Percentiles rank a stretch among this genome's conserved stretches.
Evolutionary conservation across 64 coral and sea anemone species (phyloP).

Genomic region (Anthopleura sola): DNA sequence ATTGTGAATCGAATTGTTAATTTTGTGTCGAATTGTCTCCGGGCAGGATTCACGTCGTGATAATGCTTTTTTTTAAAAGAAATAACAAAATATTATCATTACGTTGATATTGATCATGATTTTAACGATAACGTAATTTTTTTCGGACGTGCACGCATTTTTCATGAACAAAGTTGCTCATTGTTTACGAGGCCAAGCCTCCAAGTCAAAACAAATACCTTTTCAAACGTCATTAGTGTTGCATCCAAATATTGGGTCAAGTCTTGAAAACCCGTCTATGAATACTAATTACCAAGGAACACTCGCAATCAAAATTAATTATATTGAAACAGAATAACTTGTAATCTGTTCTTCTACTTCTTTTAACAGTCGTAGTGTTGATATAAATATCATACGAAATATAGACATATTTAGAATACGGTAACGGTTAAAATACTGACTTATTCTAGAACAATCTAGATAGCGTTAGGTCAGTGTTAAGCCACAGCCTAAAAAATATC

Average conservation of each 20-base stretch:
- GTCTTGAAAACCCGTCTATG: neutral
- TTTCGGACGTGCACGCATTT: no score
- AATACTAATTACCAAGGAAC: neutral
- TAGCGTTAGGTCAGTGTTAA: neutral
- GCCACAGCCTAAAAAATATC: no score
- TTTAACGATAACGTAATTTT: no score
- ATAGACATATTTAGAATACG: neutral
- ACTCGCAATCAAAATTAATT: neutral
- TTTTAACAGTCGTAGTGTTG: neutral
- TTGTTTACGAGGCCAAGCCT: neutral
- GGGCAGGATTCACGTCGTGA: no score
- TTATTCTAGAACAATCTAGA: neutral
- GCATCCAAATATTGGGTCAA: neutral
- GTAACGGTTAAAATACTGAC: neutral
- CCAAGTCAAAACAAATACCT: neutral
- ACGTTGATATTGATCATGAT: no score
- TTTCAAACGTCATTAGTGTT: neutral
- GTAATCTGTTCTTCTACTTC: neutral
- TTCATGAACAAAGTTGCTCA: no score
- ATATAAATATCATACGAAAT: neutral
- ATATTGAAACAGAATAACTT: neutral
- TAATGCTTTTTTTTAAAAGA: no score
- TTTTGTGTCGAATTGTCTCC: no score
- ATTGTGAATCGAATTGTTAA: no score
- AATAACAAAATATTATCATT: no score